Evolutionary conservation across 2,113 vertebrate species (phyloP).

Genomic region (Amia ocellicauda): DNA sequence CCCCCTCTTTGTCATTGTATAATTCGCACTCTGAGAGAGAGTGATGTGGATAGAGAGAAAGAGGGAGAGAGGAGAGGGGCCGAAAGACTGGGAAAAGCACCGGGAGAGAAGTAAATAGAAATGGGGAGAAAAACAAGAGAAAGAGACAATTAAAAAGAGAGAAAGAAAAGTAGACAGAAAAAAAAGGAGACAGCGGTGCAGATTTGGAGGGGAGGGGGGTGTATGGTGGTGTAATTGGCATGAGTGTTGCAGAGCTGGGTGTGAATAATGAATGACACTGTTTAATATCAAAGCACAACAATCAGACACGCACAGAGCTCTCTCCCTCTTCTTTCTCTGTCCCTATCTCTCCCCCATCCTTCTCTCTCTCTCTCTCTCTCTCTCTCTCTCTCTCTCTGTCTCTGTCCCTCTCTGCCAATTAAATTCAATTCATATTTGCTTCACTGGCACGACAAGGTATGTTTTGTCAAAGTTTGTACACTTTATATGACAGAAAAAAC

Average conservation of each 20-base stretch:
- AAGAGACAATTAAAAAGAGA: not conserved
- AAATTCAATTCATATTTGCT: too few species aligned
- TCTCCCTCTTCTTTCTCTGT: not conserved
- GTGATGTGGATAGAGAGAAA: not conserved
- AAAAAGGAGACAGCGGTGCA: conserved; percentile 2
- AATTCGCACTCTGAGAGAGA: not conserved
- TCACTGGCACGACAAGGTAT: too few species aligned
- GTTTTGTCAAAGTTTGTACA: too few species aligned
- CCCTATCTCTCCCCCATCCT: conserved; percentile 1
- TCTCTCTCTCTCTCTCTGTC: not conserved
- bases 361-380: conserved; percentile 4
- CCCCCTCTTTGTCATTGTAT: too few species aligned
- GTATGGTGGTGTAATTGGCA: conserved; percentile 32
- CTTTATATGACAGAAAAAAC: too few species aligned
- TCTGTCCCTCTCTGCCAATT: not conserved
- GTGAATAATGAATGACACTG: conserved; percentile 38
- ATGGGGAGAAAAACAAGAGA: not conserved
- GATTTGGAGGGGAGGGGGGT: not conserved
- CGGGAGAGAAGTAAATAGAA: conserved; percentile 12
- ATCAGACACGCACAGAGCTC: conserved; percentile 7
- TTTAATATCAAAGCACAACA: conserved; percentile 8
- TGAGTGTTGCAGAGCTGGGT: not conserved
- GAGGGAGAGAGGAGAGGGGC: not conserved
- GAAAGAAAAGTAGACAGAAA: conserved; percentile 21
- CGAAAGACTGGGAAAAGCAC: not conserved